Evolutionary conservation across 1,140 invertebrate species (phyloP), one percentile per base, ranked within the genome.

Genomic region (Hormaphis cornu): DNA sequence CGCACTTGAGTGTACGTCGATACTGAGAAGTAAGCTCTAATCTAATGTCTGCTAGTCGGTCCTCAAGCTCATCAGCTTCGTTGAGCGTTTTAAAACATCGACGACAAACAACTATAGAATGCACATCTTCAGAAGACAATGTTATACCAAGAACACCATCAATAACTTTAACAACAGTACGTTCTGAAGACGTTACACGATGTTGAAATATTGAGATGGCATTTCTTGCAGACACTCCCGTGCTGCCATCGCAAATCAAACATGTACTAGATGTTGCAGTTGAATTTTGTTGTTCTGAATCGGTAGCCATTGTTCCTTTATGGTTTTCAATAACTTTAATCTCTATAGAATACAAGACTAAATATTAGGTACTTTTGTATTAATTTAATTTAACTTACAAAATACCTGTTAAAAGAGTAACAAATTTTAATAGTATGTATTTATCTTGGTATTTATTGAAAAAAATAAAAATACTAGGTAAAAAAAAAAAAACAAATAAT

Each of bases 41-140:
- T 74, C 81, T 83, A 3, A 84, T 75, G 69, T 81, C 78, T 4
- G 75, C 71, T 40, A 83, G 54, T 73, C 80, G 80, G 74, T 70
- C 78, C 74, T 84, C 80, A 48, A 86, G 73, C 72, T 85, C 83
- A 73, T 85, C 83, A 37, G 82, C 78, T 79, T 87, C 84, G 72
- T 81, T 81, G 56, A 84, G 79, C 30, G 83, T 74, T 76, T 83
- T 83, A 72, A 78, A 85, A 74, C 85, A 87, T 73, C 85, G 86
- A 76, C 84, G 85, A 75, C 85, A 87, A 20, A 86, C 75, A 24
- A 85, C 76, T 54, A 77, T 74, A 22, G 81, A 82, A 74, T 84
- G 83, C 2, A 79, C 78, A 70, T 76, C 76, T 7, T 81, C 76
- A 72, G 81, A 76, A 35, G 74, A 79, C 6, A 85, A 73, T 66